phyloP scores from a whole-genome alignment of 2,888 invertebrate species.

The Cyclophora punctaria region DNA sequence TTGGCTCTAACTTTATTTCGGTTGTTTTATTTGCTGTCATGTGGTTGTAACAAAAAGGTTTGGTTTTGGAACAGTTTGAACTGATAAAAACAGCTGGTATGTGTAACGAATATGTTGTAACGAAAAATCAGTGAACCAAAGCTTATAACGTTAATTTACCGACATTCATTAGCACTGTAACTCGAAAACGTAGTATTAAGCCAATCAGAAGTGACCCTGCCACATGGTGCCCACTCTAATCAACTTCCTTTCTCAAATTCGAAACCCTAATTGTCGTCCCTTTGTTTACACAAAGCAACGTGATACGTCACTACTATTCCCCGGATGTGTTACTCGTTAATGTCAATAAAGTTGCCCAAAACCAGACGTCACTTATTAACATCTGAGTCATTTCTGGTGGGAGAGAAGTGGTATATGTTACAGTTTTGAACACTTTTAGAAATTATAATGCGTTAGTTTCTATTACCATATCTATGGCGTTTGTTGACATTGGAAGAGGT shows the following conservation, averaged over 20 bases:
- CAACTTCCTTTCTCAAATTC: slow-evolving; percentile 44
- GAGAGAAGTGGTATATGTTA: slow-evolving; percentile 14
- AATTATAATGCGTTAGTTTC: background rate
- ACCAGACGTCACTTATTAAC: slow-evolving; percentile 48
- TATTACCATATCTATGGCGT: background rate
- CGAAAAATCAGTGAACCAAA: too few species aligned
- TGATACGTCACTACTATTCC: slow-evolving; percentile 53
- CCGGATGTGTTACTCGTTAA: slow-evolving; percentile 67
- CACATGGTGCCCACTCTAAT: slow-evolving; percentile 24
- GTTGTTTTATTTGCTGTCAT: too few species aligned
- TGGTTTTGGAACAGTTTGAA: too few species aligned
- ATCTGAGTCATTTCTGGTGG: slow-evolving; percentile 46
- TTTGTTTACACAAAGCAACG: slow-evolving; percentile 65
- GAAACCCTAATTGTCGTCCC: slow-evolving; percentile 63
- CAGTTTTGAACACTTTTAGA: slow-evolving; percentile 1
- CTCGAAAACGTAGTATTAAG: too few species aligned
- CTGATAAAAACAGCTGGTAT: too few species aligned
- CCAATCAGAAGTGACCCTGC: background rate
- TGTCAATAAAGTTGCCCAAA: slow-evolving; percentile 67
- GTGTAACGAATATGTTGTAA: too few species aligned
- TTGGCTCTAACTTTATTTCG: too few species aligned
- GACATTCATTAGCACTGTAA: too few species aligned
- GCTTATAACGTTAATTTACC: too few species aligned
- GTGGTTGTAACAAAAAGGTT: too few species aligned
- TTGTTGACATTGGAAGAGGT: too few species aligned